Base-by-base conservation (phyloP, 2,113 vertebrate species). In the Upupa epops region DNA sequence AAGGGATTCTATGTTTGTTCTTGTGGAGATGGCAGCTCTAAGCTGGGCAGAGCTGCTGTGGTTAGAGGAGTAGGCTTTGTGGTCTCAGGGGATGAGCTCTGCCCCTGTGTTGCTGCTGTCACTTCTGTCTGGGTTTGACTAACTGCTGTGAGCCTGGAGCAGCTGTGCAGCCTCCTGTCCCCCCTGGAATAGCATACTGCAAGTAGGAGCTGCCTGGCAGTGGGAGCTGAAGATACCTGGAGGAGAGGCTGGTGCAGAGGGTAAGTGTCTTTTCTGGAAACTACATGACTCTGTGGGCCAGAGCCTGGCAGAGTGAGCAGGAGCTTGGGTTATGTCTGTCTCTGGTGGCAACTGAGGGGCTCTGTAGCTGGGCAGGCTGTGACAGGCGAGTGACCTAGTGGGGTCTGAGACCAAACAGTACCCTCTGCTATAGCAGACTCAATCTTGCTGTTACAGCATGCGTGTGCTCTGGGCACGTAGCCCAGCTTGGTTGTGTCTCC, bases 11-110 rank as follows among this genome's bases (percentile, higher is more conserved):
- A 2, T 48, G n/a, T 26, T 56, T 65, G 3, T 19, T 55, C 1
- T 0, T 40, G 2, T 11, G 3, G 4, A 16, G 21, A 14, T 55
- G 3, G 7, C 2, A 16, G 7, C 5, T 75, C 6, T 36, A 19
- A 48, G 21, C 6, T 73, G 15, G 31, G 12, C 0, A 5, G 2
- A 42, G 22, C 10, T 0, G 4, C 7, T 24, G 2, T 17, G 25
- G 15, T 29, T 63, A 85, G 37, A n/a, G 5, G 58, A 73, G 12
- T 7, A 9, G 25, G 2, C 10, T 80, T 56, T 61, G 54, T 42
- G 6, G 12, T 15, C 16, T 2, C 2, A 8, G 24, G 17, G 16
- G 5, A 17, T 36, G 5, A 64, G 13, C 5, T 5, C 8, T 40
- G 5, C 2, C 9, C 5, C 3, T 26, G 31, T 76, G 11, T 24